Percentiles rank a stretch among this genome's conserved stretches.
Evolutionary conservation across 2,797 vertebrate genomes (phyloP).

Genomic region (Myotis planiceps): DNA sequence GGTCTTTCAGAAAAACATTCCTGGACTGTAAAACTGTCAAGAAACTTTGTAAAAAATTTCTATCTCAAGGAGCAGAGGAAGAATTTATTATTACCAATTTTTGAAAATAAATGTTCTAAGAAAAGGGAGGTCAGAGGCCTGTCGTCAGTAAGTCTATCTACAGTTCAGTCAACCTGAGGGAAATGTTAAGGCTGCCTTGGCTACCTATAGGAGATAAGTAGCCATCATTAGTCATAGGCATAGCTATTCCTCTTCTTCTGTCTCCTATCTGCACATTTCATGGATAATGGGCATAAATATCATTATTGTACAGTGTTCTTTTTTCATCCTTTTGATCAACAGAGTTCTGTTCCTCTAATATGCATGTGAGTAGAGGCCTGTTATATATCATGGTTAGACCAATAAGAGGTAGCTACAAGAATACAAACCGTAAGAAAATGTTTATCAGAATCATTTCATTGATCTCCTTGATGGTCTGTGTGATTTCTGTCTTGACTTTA

Average conservation of each 20-base stretch:
- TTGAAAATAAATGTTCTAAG: background rate
- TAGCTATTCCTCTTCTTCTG: background rate
- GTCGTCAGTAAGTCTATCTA: background rate
- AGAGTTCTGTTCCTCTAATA: background rate
- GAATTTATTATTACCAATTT: background rate
- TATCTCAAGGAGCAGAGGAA: background rate
- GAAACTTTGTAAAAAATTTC: background rate
- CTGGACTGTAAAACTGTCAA: background rate
- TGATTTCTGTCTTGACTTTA: background rate
- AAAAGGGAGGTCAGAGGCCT: background rate
- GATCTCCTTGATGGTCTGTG: background rate
- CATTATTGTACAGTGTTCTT: background rate
- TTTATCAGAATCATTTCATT: background rate
- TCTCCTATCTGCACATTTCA: background rate
- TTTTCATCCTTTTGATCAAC: background rate
- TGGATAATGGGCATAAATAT: background rate
- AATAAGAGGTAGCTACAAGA: background rate
- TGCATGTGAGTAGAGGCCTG: background rate
- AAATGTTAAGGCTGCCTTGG: background rate
- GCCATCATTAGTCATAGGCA: background rate
- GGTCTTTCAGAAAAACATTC: background rate
- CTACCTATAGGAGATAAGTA: background rate
- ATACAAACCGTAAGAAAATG: background rate
- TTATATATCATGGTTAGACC: background rate
- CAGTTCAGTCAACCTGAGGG: background rate